These are phyloP conservation scores for Colinus virginianus DNA, from an alignment of 2,113 vertebrate species.

Conservation along the genomic window DNA sequence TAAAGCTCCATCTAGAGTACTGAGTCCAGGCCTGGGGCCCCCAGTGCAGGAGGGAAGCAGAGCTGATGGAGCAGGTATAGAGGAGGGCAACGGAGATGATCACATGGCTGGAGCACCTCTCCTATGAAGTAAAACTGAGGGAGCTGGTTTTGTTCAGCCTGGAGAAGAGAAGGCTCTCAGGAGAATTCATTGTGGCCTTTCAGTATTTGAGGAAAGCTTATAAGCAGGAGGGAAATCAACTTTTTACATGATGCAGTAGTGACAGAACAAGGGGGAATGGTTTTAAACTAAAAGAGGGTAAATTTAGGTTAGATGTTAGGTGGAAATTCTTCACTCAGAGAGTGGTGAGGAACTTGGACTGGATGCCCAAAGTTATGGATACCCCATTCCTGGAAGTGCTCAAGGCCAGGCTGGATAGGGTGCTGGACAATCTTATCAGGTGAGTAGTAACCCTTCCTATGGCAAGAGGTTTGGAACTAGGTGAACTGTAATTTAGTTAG, in stretches of 20 bases:
- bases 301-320: neutral
- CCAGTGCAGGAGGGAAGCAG: too few relatives aligned
- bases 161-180: too few relatives aligned
- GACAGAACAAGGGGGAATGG: neutral
- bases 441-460: neutral
- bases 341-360: neutral
- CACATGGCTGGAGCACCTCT: neutral
- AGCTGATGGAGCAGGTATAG: neutral
- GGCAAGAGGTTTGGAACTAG: neutral
- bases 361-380: neutral
- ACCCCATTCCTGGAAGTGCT: neutral
- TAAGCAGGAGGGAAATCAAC: too few relatives aligned
- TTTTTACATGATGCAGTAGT: neutral
- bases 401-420: neutral
- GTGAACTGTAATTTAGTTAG: neutral
- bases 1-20: too few relatives aligned
- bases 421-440: neutral
- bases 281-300: neutral
- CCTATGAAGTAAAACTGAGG: too few relatives aligned
- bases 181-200: too few relatives aligned
- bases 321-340: neutral
- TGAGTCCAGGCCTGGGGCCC: too few relatives aligned
- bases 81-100: neutral
- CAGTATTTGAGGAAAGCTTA: too few relatives aligned
- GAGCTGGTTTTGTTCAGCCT: too few relatives aligned